Percentiles rank a stretch among this genome's conserved stretches.
Evolutionary conservation across 2,888 invertebrate genomes (phyloP).

Genomic region (Gymnocheta viridis): DNA sequence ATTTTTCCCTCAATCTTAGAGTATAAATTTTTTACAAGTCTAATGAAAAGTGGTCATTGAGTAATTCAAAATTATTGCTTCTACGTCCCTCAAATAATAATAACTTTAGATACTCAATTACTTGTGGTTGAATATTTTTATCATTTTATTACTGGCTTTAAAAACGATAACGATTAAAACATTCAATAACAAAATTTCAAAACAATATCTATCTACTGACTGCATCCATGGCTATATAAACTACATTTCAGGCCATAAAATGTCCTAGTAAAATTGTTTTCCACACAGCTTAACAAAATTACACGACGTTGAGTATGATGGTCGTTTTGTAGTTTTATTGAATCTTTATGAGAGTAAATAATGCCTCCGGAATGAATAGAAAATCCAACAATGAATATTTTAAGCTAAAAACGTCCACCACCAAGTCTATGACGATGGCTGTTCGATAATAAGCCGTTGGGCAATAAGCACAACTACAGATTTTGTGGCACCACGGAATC

Average conservation of each 20-base stretch:
- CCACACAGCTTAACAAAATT: conserved; percentile 73
- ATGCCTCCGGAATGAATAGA: conserved; percentile 79
- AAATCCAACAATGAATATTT: conserved; percentile 72
- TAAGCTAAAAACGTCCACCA: neutral
- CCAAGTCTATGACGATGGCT: conserved; percentile 23
- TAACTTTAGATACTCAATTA: neutral
- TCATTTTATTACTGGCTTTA: conserved; percentile 35
- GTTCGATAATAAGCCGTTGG: conserved; percentile 27
- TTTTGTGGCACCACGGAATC: conserved; percentile 46
- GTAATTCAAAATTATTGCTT: neutral
- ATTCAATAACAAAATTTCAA: neutral
- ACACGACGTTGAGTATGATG: conserved; percentile 66
- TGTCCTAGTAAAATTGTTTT: conserved; percentile 37
- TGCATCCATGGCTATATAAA: neutral
- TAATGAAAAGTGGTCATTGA: neutral
- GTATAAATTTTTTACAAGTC: neutral
- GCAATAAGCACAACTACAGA: conserved; percentile 30
- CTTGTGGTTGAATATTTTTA: conserved; percentile 7
- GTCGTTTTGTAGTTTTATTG: conserved; percentile 74
- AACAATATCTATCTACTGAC: neutral
- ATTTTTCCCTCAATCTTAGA: too few species aligned
- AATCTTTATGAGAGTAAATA: conserved; percentile 79
- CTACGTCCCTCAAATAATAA: neutral
- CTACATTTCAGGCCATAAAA: conserved; percentile 20
- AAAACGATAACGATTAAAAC: conserved; percentile 36